Conservation (phyloP, 2,888 invertebrate species). For the Nysson spinosus region DNA sequence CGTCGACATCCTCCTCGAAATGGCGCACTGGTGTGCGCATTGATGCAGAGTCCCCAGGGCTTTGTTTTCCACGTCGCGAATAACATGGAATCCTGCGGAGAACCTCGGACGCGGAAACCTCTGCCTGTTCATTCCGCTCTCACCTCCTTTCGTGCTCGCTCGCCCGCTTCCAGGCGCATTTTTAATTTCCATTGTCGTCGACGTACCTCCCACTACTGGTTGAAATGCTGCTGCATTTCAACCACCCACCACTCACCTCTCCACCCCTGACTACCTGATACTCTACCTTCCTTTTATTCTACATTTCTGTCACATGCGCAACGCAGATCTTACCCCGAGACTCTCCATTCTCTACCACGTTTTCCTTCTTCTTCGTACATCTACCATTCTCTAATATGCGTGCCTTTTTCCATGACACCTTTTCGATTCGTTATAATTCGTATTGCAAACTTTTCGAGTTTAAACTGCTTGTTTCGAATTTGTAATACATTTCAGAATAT, state of each 20-base stretch:
- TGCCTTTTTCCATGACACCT: no score
- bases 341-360: neutral
- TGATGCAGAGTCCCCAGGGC: conserved; percentile 53
- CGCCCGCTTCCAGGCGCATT: conserved; percentile 64
- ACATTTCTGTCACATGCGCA: conserved; percentile 30
- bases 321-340: conserved; percentile 22
- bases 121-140: conserved; percentile 63
- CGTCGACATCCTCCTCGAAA: conserved; percentile 24
- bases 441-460: no score
- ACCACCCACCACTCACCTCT: conserved; percentile 33
- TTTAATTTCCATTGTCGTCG: conserved; percentile 67
- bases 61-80: conserved; percentile 68
- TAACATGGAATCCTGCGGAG: conserved; percentile 59
- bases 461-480: no score
- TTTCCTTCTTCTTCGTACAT: neutral
- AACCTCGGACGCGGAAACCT: conserved; percentile 47
- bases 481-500: no score
- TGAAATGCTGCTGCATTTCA: conserved; percentile 28
- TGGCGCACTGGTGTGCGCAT: conserved; percentile 47
- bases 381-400: no score
- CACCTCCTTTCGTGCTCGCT: conserved; percentile 55
- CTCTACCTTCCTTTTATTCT: conserved; percentile 2
- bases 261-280: neutral
- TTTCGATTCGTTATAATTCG: no score
- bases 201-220: conserved; percentile 31